Base-by-base conservation (phyloP, 2,888 invertebrate species). In the Uloborus plumipes region DNA sequence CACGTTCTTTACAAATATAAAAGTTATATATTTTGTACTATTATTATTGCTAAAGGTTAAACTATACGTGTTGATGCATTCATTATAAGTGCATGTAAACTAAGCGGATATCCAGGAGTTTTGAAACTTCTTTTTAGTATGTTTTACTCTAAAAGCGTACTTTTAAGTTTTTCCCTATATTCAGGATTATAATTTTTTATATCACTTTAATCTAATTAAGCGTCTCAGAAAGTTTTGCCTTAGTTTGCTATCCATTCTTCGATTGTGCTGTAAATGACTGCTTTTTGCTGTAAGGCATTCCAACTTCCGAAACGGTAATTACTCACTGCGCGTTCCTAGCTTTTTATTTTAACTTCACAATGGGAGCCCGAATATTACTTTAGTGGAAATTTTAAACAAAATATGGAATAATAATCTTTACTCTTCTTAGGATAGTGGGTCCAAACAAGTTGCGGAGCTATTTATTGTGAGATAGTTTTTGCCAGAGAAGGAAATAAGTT, bases 281-380 rank as follows among this genome's bases (percentile, higher is more conserved):
- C 64, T 65, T 71, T 78, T 71, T 78, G 71, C 78, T 78, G 65
- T 31, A 18, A 78, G 77, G 77, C 77, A 58, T 71, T 78, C 78
- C 78, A 65, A 78, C 71, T 71, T 71, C 65, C 65, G 51, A 39
- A 58, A 71, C 70, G 50, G 71, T 78, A 78, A 78, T 78, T 78
- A 66, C 77, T 77, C 51, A 50, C 58, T 31, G 22, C n/a, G 51
- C 64, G 20, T 58, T 65, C 53, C 65, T 58, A 31, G 16, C 61
- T 59, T 47, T 62, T 61, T 76, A 26, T 65, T 77, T 20, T 71
- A 71, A 65, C 13, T 22, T 65, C 71, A 50, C 71, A 78, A 70
- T 71, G n/a, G 78, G 31, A 64, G 55, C 13, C 59, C 49, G 61
- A 65, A 78, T 71, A 78, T 71, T 71, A 49, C 77, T 78, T 78